These are phyloP conservation scores for Cyrtonyx montezumae DNA, from an alignment of 2,113 vertebrate genomes.

Conservation along the genomic window DNA sequence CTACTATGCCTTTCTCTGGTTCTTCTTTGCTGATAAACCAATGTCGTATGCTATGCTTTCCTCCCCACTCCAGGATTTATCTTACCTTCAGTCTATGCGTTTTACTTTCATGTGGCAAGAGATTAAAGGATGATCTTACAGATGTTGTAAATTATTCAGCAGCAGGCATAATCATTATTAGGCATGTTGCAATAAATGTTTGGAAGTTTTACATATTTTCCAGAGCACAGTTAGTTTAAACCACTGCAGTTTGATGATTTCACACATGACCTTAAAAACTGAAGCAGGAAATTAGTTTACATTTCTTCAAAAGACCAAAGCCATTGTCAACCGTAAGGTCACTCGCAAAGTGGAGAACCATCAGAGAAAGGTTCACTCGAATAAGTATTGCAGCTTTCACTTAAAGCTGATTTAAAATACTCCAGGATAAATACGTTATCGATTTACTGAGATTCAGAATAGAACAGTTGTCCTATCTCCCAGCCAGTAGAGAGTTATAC, in stretches of 20 bases:
- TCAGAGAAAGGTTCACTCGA: conserved; percentile 49
- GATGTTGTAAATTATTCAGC: conserved; percentile 80
- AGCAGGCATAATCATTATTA: conserved; percentile 76
- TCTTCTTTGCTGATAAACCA: conserved; percentile 55
- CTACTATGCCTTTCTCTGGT: not conserved
- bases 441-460: conserved; percentile 91
- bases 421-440: conserved; percentile 86
- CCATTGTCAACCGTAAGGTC: conserved; percentile 63
- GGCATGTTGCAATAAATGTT: conserved; percentile 74
- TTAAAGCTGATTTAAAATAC: conserved; percentile 84
- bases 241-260: conserved; percentile 71
- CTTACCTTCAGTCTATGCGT: conserved; percentile 64
- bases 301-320: conserved; percentile 71
- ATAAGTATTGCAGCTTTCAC: conserved; percentile 72
- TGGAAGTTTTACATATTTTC: conserved; percentile 77
- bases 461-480: conserved; percentile 92
- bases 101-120: conserved; percentile 72
- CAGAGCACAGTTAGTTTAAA: conserved; percentile 73
- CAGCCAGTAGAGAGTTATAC: conserved; percentile 92
- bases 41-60: conserved; percentile 43
- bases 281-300: conserved; percentile 72
- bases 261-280: conserved; percentile 66
- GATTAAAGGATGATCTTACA: conserved; percentile 80
- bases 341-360: conserved; percentile 27
- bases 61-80: conserved; percentile 62